Base-by-base conservation (phyloP, 2,797 vertebrate species). In the Avahi laniger region DNA sequence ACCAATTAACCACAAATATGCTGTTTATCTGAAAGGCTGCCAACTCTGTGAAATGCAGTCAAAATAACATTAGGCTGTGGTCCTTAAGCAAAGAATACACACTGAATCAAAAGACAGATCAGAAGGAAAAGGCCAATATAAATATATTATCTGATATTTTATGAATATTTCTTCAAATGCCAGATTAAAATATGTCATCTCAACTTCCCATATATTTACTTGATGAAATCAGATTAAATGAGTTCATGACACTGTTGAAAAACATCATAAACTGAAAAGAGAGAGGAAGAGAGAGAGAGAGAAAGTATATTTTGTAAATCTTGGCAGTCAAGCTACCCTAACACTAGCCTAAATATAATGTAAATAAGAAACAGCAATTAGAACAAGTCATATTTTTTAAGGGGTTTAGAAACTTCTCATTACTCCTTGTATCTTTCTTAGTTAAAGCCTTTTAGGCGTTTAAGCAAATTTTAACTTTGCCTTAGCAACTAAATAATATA, bases 1-100 rank as follows among this genome's bases (percentile, higher is more conserved):
- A 98, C 98, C 98, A 98, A 98, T 98, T 98, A 98, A 98, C 97
- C 96, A 97, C 98, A 98, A 98, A 98, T 98, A 98, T 97, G 98
- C 95, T 98, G 98, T 98, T 98, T 98, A 98, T 98, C 97, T 98
- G 98, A 98, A 98, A 98, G 83, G 93, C 94, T 97, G 98, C 98
- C 98, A 98, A 98, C 98, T 86, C 88, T 69, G 79, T 89, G 97
- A 98, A 98, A 96, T 96, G 96, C 96, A 97, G 98, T 98, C 97
- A 98, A 98, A 98, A 97, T 95, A 98, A 97, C 95, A 95, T 87
- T 95, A 97, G 78, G 95, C 93, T 93, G 89, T 87, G 22, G 50
- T 95, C 93, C 97, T 98, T 91, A 95, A 97, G 96, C 92, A 97
- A 96, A 98, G 93, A 89, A 96, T 12, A 96, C 65, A 88, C 93